These are phyloP conservation scores for Lepetodrilus schrolli DNA, from an alignment of 2,888 invertebrate species.

Conservation along the genomic window DNA sequence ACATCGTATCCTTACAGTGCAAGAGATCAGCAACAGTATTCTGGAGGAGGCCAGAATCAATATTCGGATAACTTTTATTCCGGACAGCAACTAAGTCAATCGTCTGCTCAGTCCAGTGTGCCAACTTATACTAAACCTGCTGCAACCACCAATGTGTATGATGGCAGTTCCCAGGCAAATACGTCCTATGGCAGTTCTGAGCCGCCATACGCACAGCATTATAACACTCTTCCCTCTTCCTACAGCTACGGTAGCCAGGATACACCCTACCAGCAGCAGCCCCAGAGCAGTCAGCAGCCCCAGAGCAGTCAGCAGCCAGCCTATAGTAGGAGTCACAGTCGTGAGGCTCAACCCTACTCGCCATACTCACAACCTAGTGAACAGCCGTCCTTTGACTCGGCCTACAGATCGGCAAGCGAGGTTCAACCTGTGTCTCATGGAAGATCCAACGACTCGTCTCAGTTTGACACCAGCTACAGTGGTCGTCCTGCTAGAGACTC, in stretches of 20 bases:
- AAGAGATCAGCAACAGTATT: not conserved
- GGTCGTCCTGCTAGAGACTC: constrained; percentile 8
- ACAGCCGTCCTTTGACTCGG: constrained; percentile 11
- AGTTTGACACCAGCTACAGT: constrained; percentile 13
- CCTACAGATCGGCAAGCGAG: not conserved
- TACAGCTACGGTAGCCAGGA: constrained; percentile 33
- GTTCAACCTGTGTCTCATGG: not conserved
- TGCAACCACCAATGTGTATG: not conserved
- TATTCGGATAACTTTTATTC: not conserved
- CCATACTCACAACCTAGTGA: constrained; percentile 19
- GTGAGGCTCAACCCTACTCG: constrained; percentile 15
- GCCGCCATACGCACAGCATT: constrained; percentile 28
- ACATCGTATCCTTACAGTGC: not conserved
- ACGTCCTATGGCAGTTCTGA: constrained; percentile 22
- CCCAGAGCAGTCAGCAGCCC: constrained; percentile 22
- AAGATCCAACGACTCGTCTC: not conserved
- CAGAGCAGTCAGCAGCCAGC: not conserved
- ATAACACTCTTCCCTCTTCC: constrained; percentile 37
- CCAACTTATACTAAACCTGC: not conserved
- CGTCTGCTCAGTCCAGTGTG: not conserved
- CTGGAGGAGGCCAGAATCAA: too few relatives aligned
- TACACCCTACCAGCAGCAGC: constrained; percentile 20
- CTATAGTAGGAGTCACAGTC: constrained; percentile 26
- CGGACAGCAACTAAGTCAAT: constrained; percentile 6
- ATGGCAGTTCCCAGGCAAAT: constrained; percentile 1